Conservation (phyloP, 2,113 vertebrate genomes). For the Fulmarus glacialis region DNA sequence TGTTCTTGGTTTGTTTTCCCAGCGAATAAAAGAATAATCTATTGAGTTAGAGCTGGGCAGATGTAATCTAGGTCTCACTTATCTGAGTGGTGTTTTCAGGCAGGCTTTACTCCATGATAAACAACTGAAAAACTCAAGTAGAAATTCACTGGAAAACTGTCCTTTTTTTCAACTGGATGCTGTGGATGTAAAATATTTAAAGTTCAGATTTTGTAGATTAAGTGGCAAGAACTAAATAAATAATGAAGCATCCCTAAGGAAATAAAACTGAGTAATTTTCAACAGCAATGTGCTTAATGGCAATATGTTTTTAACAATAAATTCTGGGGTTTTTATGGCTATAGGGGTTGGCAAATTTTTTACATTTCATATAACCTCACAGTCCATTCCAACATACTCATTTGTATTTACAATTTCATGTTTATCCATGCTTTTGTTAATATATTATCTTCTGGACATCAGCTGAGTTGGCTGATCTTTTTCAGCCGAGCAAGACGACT, state of each 20-base stretch:
- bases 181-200: neutral
- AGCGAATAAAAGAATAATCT: neutral
- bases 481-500: neutral
- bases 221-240: neutral
- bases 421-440: neutral
- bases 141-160: neutral
- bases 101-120: neutral
- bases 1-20: neutral
- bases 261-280: neutral
- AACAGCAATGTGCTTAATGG: neutral
- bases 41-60: neutral
- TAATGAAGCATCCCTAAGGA: neutral
- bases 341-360: neutral
- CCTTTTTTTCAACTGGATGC: neutral
- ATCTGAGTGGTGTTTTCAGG: neutral
- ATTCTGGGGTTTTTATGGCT: neutral
- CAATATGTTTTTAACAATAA: neutral
- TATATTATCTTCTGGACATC: neutral
- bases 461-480: neutral
- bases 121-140: neutral
- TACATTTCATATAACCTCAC: neutral
- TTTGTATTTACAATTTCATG: neutral
- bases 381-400: neutral
- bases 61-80: neutral
- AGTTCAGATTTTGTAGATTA: neutral